Evolutionary conservation across 2,888 invertebrate species (phyloP).

Genomic region (Sinopyrophorus schimmeli): DNA sequence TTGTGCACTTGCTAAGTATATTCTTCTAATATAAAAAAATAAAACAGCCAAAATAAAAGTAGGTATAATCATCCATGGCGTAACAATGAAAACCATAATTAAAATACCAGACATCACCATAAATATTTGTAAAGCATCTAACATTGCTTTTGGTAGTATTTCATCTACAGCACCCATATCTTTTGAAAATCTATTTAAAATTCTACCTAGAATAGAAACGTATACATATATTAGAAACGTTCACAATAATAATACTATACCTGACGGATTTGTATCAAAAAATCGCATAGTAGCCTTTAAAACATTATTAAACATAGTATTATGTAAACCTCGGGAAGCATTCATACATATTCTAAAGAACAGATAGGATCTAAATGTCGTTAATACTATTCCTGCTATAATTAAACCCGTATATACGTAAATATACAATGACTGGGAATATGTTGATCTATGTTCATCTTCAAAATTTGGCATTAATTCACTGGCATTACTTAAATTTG

Average conservation of each 20-base stretch:
- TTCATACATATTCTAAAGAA: constrained; percentile 76
- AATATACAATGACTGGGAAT: constrained; percentile 48
- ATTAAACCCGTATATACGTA: constrained; percentile 65
- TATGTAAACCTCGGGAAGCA: constrained; percentile 75
- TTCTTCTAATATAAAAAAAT: constrained; percentile 65
- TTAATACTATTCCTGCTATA: constrained; percentile 62
- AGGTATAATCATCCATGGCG: constrained; percentile 68
- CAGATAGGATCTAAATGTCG: constrained; percentile 67
- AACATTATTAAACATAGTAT: constrained; percentile 75
- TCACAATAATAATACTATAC: constrained; percentile 51
- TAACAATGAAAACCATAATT: constrained; percentile 70
- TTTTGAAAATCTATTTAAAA: constrained; percentile 83
- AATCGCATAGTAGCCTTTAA: constrained; percentile 77
- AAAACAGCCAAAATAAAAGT: constrained; percentile 64
- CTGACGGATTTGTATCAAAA: constrained; percentile 82
- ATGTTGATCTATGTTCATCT: too few relatives aligned
- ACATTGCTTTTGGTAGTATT: constrained; percentile 65
- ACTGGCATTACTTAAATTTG: too few relatives aligned
- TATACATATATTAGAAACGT: neutral
- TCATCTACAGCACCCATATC: constrained; percentile 82
- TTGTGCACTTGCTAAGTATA: constrained; percentile 73
- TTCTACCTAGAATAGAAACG: constrained; percentile 61
- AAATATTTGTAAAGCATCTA: constrained; percentile 68
- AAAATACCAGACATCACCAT: constrained; percentile 74
- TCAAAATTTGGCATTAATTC: too few relatives aligned